Percentiles rank a stretch among this genome's conserved stretches.
phyloP scores from a whole-genome alignment of 2,113 vertebrate species.

The Capreolus pygargus region DNA sequence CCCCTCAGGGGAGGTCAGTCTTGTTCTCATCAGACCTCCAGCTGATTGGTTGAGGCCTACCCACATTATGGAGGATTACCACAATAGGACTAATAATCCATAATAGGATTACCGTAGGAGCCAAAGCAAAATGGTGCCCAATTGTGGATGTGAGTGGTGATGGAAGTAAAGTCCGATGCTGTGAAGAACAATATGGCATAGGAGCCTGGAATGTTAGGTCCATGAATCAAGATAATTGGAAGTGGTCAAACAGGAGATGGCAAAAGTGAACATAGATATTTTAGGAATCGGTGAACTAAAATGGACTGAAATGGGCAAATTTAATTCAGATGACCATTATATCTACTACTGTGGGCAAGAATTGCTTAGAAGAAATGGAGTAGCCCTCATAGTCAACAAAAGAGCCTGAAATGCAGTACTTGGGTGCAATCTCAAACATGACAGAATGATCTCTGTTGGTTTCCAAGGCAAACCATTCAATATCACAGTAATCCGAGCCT shows the following conservation, averaged over 20 bases:
- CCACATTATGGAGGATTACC: not conserved
- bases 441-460: not conserved
- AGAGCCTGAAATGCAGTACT: not conserved
- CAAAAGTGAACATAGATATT: not conserved
- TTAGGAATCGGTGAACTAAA: not conserved
- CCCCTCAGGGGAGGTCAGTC: not conserved
- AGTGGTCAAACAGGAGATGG: not conserved
- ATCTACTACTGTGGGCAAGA: not conserved
- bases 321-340: not conserved
- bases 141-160: not conserved
- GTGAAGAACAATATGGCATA: not conserved
- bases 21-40: not conserved
- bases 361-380: not conserved
- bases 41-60: not conserved
- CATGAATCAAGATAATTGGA: not conserved
- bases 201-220: not conserved
- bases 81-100: not conserved
- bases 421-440: not conserved
- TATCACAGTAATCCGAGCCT: not conserved
- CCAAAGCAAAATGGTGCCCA: not conserved
- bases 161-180: not conserved
- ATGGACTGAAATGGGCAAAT: not conserved
- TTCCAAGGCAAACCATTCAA: not conserved
- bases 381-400: not conserved
- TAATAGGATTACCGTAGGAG: not conserved